phyloP scores from a whole-genome alignment of 2,888 invertebrate species.

The Agrochola litura region DNA sequence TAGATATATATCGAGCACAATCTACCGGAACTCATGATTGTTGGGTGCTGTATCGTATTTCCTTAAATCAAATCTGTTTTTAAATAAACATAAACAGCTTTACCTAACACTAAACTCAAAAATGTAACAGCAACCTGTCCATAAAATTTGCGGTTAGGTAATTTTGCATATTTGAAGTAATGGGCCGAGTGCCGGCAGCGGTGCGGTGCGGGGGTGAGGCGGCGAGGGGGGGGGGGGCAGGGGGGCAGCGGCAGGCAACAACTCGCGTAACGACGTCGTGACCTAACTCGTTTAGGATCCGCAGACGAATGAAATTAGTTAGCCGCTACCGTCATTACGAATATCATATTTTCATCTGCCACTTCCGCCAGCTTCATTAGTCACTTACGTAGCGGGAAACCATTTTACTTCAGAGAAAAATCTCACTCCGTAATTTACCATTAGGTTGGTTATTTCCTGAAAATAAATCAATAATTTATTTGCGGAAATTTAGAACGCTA shows the following conservation, averaged over 20 bases:
- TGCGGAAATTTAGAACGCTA: conserved; percentile 10
- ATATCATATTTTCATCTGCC: conserved; percentile 87
- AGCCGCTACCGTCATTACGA: conserved; percentile 85
- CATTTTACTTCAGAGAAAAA: conserved; percentile 44
- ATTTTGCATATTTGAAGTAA: conserved; percentile 69
- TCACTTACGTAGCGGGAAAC: conserved; percentile 57
- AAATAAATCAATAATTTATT: conserved; percentile 28
- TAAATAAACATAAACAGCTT: conserved; percentile 48
- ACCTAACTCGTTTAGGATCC: conserved; percentile 86
- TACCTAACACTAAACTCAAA: conserved; percentile 44
- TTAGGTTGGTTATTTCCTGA: conserved; percentile 1
- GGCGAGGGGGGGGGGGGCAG: background rate
- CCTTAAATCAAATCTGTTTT: conserved; percentile 15
- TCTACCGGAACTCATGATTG: background rate
- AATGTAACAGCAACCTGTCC: conserved; percentile 57
- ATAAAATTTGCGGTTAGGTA: conserved; percentile 67
- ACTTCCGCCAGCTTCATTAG: conserved; percentile 78
- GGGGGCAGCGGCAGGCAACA: conserved; percentile 55
- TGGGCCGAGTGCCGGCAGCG: conserved; percentile 59
- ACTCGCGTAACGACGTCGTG: conserved; percentile 76
- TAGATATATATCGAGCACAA: background rate
- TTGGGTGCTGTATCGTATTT: no score
- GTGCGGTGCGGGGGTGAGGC: conserved; percentile 17
- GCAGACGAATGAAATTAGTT: conserved; percentile 88
- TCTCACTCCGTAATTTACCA: conserved; percentile 25